Conservation (phyloP, 2,888 invertebrate genomes). For the Ormyrus labotus region DNA sequence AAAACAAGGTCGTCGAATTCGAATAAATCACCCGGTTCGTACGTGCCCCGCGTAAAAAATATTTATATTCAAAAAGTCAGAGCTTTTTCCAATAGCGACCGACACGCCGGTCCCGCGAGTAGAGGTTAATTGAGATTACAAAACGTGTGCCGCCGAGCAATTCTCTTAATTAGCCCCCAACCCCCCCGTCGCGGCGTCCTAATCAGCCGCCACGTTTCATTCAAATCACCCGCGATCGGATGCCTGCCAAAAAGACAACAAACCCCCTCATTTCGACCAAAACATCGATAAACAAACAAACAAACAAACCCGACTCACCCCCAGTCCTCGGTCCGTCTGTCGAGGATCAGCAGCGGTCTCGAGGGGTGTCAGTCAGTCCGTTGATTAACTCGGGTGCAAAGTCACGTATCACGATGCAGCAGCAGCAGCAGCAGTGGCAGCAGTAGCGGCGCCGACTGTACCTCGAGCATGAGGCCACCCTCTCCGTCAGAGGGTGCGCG, state of each 20-base stretch:
- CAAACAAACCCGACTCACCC: conserved; percentile 3
- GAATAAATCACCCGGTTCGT: too few relatives aligned
- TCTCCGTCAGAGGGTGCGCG: conserved; percentile 73
- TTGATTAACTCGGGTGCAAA: conserved; percentile 9
- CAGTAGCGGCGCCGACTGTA: conserved; percentile 30
- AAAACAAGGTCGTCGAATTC: too few relatives aligned
- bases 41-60: too few relatives aligned
- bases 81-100: neutral
- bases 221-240: neutral
- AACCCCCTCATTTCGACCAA: neutral
- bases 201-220: neutral
- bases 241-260: neutral
- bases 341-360: neutral
- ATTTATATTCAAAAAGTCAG: too few relatives aligned
- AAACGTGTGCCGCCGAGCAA: conserved; percentile 25
- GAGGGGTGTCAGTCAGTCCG: neutral
- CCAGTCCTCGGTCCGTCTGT: neutral
- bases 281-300: neutral
- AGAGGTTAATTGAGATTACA: conserved; percentile 42
- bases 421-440: conserved; percentile 34
- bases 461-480: conserved; percentile 63
- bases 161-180: conserved; percentile 21
- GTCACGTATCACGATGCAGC: conserved; percentile 50
- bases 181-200: neutral
- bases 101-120: conserved; percentile 1